Conservation (phyloP, 2,888 invertebrate genomes). For the Chelonus formosanus region DNA sequence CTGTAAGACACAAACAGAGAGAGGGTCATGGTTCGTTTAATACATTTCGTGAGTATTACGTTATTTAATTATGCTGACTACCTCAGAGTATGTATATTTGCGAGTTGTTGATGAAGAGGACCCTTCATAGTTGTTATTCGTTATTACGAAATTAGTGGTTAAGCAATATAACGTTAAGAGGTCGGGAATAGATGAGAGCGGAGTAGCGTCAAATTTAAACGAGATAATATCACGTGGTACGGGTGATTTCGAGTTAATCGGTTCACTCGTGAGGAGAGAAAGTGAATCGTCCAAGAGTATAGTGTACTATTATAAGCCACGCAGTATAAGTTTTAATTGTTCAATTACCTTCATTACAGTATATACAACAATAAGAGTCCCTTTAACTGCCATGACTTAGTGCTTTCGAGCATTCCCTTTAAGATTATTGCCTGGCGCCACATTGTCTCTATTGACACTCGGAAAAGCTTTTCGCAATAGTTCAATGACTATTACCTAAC, state of each 20-base stretch:
- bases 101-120: slow-evolving; percentile 1
- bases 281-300: slow-evolving; percentile 24
- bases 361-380: slow-evolving; percentile 9
- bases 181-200: slow-evolving; percentile 8
- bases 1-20: background rate
- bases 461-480: background rate
- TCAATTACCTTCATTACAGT: slow-evolving; percentile 29
- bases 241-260: slow-evolving; percentile 29
- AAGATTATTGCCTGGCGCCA: slow-evolving; percentile 20
- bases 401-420: slow-evolving; percentile 15
- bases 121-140: slow-evolving; percentile 13
- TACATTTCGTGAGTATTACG: slow-evolving; percentile 20
- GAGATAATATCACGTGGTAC: slow-evolving; percentile 27
- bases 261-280: slow-evolving; percentile 16
- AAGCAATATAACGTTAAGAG: slow-evolving; percentile 18
- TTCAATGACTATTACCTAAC: background rate
- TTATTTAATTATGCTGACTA: slow-evolving; percentile 12
- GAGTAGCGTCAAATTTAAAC: slow-evolving; percentile 35
- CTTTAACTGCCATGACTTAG: slow-evolving; percentile 4
- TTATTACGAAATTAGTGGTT: slow-evolving; percentile 33
- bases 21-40: slow-evolving; percentile 12
- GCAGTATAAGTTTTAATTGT: slow-evolving; percentile 25
- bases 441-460: too few species aligned
- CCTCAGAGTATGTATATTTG: background rate
- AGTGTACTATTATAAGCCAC: background rate